Evolutionary conservation across 2,113 vertebrate genomes (phyloP).

Genomic region (Sinocyclocheilus maitianheensis): DNA sequence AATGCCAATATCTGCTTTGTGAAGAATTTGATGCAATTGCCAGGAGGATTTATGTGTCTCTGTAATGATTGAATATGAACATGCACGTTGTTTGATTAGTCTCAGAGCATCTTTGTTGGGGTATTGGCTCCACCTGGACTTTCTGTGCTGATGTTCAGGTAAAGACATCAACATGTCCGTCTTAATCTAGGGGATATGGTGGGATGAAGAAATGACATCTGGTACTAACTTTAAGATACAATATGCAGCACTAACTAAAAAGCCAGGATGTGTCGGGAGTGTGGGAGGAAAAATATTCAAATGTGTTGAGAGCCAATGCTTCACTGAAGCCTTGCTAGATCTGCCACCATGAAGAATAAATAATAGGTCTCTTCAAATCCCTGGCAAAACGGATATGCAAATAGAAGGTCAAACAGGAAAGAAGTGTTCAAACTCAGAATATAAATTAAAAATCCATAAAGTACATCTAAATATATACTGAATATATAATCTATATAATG

Average conservation of each 20-base stretch:
- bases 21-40: constrained; percentile 46
- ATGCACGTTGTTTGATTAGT: neutral
- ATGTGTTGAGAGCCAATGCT: constrained; percentile 34
- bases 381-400: neutral
- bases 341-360: neutral
- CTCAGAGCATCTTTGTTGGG: neutral
- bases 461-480: too few relatives aligned
- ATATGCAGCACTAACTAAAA: constrained; percentile 58
- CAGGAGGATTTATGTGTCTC: neutral
- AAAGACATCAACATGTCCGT: neutral
- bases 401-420: neutral
- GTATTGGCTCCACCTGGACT: neutral
- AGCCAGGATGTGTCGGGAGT: constrained; percentile 25
- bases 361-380: neutral
- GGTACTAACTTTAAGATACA: constrained; percentile 71
- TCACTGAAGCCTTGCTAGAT: constrained; percentile 27
- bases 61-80: neutral
- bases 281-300: constrained; percentile 34
- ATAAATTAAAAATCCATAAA: too few relatives aligned
- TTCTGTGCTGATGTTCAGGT: neutral
- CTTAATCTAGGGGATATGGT: constrained; percentile 61
- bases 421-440: too few relatives aligned
- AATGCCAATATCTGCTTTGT: neutral
- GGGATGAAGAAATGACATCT: constrained; percentile 61
- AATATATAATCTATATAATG: too few relatives aligned